These are phyloP conservation scores for Austrolebias charrua DNA, from an alignment of 2,797 vertebrate species.

Conservation along the genomic window DNA sequence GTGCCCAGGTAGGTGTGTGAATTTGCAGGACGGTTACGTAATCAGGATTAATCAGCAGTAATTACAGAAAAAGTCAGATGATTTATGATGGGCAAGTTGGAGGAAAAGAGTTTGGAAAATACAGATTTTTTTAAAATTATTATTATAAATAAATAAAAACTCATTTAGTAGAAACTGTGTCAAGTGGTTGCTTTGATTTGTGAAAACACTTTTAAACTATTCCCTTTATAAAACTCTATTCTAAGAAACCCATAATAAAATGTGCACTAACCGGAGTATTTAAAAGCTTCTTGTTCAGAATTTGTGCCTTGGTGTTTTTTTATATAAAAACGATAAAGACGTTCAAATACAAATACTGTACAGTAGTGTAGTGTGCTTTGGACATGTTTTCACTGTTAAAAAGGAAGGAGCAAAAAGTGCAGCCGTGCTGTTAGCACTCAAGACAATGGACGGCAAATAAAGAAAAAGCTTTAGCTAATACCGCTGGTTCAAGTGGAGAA, in stretches of 20 bases:
- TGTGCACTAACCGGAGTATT: neutral
- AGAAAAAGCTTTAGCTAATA: constrained; percentile 27
- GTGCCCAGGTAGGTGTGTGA: constrained; percentile 42
- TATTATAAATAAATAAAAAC: neutral
- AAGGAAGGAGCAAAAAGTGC: constrained; percentile 29
- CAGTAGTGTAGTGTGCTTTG: neutral
- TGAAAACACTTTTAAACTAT: neutral
- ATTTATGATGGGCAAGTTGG: neutral
- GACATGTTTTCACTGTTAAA: constrained; percentile 2
- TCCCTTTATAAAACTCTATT: neutral
- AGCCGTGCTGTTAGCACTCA: constrained; percentile 14
- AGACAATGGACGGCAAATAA: constrained; percentile 63
- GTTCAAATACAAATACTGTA: too few species aligned
- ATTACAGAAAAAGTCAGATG: neutral
- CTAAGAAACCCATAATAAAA: neutral
- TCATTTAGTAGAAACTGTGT: too few species aligned
- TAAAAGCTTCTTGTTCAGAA: neutral
- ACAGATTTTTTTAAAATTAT: neutral
- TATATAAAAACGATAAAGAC: neutral
- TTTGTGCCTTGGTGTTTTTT: neutral
- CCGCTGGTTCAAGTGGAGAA: constrained; percentile 19
- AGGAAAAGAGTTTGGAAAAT: neutral
- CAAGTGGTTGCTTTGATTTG: neutral
- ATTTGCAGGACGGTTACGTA: constrained; percentile 20
- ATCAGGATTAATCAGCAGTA: neutral